Base-by-base conservation (phyloP, 2,888 invertebrate species). In the Plebejus melissa region DNA sequence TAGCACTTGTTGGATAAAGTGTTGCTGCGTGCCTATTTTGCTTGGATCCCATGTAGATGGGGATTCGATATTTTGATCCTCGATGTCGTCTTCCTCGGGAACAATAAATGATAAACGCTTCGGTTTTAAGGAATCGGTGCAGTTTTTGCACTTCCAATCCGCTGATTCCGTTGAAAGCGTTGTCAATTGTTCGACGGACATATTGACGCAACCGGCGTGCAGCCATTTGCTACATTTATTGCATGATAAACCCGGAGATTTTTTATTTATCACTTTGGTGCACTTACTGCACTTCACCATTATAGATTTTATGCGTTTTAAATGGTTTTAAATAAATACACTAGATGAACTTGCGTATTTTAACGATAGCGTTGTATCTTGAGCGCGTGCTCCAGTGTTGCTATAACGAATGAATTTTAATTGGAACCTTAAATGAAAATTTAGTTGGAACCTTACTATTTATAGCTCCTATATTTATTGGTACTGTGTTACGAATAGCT, bases 361-460 rank as follows among this genome's bases (percentile, higher is more conserved):
- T 36, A 4, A 4, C 36, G 36, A 36, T 36, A 36, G 4, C 36
- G 36, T 4, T 36, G 3, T 36, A 36, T 4, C 36, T 36, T 36
- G 36, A 4, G 36, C 36, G 36, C 36, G 36, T 36, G 36, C 36
- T 36, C 2, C 36, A 4, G 36, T 36, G 36, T 36, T 36, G 36
- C 36, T 4, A 36, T 3, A 36, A 36, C 36, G 36, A 36, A 36
- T 36, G 36, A 36, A 36, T 22, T 22, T 22, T 22, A 22, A 22
- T 22, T 22, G 22, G 22, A 22, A 22, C 22, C 22, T 22, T 22
- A 22, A 22, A 22, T 22, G 22, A 22, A 22, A 22, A 22, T 79
- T 80, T 81, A 76, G 80, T 70, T 0, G 79, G 79, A 7, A 78
- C 77, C 76, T 80, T 79, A 22, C 78, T 79, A 1, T 76, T 41